Evolutionary conservation across 2,113 vertebrate genomes (phyloP), one percentile per base, ranked within the genome.

Genomic region (Pluvianellus socialis): DNA sequence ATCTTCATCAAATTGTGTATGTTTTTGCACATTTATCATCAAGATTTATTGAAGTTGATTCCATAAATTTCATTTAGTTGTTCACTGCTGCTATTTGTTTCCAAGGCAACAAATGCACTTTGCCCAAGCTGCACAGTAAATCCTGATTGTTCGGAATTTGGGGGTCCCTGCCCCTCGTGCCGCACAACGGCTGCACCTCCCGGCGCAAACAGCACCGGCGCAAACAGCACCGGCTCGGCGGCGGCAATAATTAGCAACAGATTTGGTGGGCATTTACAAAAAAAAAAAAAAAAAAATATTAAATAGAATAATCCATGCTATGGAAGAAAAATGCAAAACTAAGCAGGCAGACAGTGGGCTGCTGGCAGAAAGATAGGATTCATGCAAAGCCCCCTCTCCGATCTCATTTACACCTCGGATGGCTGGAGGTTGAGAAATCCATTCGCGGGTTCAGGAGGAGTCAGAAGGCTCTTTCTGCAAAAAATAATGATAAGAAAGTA

Each of bases 11-110:
- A 86, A 97, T 21, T 38, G 53, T 59, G 71, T 84, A 91, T 92
- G 83, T 95, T 97, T 96, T 65, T 97, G 86, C 87, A 95, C 86
- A 91, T 98, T 97, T 97, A 94, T 97, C 98, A 97, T 95, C 92
- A 94, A 95, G 88, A 96, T 95, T 80, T 97, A 97, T 97, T 98
- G 97, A 97, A 96, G 88, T 92, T 94, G 95, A 97, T 97, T 93
- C 95, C 96, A 97, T 97, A 97, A 98, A 98, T 98, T 97, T 97
- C 97, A 97, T 97, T 98, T 98, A 96, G 92, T 97, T 94, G 92
- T 94, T 97, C 92, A 93, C 92, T 83, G 96, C 93, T 86, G 95
- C 94, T 97, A 97, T 98, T 98, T 91, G 97, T 98, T 98, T 98
- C 97, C 96, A 98, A 98, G 97, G 97, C 94, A 98, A 98, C 96